Evolutionary conservation across 1,140 invertebrate genomes (phyloP).

Genomic region (Pachyrhynchus sulphureomaculatus): DNA sequence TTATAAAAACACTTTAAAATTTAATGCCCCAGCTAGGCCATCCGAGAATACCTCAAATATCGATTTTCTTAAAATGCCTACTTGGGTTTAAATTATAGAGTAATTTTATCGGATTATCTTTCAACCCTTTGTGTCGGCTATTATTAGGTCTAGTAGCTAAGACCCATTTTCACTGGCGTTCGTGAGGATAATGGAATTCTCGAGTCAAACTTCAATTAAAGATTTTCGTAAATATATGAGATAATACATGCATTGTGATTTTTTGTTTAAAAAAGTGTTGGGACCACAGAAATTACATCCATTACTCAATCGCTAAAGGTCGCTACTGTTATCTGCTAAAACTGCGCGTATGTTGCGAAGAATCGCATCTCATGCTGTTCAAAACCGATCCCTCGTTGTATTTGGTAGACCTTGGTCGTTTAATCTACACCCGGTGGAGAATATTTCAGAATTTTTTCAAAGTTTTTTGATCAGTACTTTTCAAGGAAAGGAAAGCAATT

Average conservation of each 20-base stretch:
- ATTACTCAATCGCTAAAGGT: no score
- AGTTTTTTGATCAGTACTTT: no score
- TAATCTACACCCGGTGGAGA: no score
- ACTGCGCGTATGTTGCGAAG: no score
- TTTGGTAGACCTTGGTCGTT: no score
- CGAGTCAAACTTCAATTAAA: not conserved
- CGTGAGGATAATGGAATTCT: not conserved
- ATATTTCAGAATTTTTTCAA: no score
- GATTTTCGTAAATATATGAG: not conserved
- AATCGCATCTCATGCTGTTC: no score
- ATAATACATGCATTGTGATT: not conserved
- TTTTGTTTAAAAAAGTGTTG: no score
- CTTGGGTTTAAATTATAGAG: constrained; percentile 6
- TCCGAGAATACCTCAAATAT: constrained; percentile 14
- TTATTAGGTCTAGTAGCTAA: constrained; percentile 4
- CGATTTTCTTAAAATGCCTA: constrained; percentile 3
- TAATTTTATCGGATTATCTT: constrained; percentile 5
- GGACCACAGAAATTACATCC: no score
- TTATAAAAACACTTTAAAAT: constrained; percentile 1
- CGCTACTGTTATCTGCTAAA: no score
- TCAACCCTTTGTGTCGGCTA: not conserved
- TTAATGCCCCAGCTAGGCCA: constrained; percentile 1
- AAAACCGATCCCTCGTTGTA: no score
- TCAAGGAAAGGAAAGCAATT: no score
- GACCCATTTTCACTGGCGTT: not conserved